Conservation (phyloP, 1,140 invertebrate species). For the Philotrypesis tridentata region DNA sequence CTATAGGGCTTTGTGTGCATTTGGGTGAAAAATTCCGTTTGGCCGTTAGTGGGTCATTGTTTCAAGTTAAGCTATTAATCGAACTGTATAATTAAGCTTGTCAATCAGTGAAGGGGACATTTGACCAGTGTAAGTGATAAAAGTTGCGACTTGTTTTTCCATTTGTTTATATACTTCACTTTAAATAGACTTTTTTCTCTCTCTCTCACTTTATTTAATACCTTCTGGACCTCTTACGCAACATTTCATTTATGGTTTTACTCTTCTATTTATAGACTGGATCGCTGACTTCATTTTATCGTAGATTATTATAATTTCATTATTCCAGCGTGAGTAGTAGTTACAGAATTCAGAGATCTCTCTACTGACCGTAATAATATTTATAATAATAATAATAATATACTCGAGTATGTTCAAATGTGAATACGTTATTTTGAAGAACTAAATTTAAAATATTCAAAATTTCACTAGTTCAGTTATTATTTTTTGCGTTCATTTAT, state of each 20-base stretch:
- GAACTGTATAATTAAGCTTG: constrained; percentile 45
- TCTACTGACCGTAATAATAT: no score
- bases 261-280: no score
- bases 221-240: not conserved
- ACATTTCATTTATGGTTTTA: no score
- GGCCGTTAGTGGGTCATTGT: constrained; percentile 27
- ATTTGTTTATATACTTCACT: not conserved
- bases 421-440: no score
- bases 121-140: not conserved
- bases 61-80: constrained; percentile 47
- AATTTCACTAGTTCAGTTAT: no score
- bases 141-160: not conserved
- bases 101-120: constrained; percentile 6
- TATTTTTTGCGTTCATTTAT: no score
- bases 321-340: no score
- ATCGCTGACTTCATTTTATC: not conserved
- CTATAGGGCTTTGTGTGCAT: not conserved
- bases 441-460: no score
- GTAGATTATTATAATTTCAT: no score
- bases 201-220: not conserved
- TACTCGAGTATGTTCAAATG: no score
- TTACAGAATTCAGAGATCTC: no score
- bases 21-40: constrained; percentile 22
- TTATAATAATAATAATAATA: no score
- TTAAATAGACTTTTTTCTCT: not conserved